Evolutionary conservation across 2,113 vertebrate genomes (phyloP).

Genomic region (Tachuris rubrigastra): DNA sequence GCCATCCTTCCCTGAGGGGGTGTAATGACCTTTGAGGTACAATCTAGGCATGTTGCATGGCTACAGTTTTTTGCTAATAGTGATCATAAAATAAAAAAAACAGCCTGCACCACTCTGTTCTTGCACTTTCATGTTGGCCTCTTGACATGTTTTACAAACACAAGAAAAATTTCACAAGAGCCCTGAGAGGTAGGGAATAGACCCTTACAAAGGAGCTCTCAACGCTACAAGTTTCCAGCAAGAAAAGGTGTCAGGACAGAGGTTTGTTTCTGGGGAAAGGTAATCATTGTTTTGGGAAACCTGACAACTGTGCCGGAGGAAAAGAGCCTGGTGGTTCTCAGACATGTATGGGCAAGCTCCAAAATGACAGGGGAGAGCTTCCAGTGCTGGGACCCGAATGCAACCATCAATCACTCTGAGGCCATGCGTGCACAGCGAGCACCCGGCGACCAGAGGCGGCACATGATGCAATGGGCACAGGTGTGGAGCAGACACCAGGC

Average conservation of each 20-base stretch:
- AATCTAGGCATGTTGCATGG: neutral
- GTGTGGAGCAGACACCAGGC: slow-evolving; percentile 46
- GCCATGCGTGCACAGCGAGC: neutral
- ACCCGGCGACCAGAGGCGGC: neutral
- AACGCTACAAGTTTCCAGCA: neutral
- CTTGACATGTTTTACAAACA: neutral
- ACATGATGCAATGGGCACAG: slow-evolving; percentile 67
- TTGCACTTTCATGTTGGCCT: neutral
- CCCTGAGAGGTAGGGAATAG: neutral
- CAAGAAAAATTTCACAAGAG: neutral
- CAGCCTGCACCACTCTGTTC: rapidly evolving
- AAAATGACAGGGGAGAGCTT: neutral
- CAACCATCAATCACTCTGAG: slow-evolving; percentile 6
- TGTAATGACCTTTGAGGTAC: neutral
- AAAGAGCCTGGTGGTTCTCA: neutral
- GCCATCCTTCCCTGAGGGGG: neutral
- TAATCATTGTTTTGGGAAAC: slow-evolving; percentile 34
- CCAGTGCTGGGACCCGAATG: neutral
- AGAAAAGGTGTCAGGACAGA: neutral
- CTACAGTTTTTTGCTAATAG: neutral
- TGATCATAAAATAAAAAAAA: neutral
- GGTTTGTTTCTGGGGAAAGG: slow-evolving; percentile 32
- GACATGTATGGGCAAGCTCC: slow-evolving; percentile 42
- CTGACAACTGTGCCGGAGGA: neutral
- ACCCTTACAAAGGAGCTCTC: neutral